Percentiles rank a stretch among this genome's conserved stretches.
These are phyloP conservation scores for Acridotheres tristis DNA, from an alignment of 2,797 vertebrate genomes.

Conservation along the genomic window DNA sequence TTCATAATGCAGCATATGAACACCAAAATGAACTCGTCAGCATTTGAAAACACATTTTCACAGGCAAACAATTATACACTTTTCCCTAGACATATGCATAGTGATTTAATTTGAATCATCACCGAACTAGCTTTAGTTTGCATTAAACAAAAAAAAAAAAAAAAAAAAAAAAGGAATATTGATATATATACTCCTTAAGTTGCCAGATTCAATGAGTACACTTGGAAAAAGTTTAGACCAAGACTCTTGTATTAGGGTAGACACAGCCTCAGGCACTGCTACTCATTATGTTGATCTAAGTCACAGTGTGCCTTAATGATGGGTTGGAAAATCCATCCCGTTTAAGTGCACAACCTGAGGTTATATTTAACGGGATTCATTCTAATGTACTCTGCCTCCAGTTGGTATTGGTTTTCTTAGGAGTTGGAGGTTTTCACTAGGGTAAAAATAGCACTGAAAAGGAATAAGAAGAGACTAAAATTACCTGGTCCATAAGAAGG, in stretches of 20 bases:
- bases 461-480: not conserved
- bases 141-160: not conserved
- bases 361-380: not conserved
- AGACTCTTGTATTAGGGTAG: not conserved
- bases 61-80: not conserved
- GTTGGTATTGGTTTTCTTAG: not conserved
- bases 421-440: not conserved
- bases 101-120: not conserved
- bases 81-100: not conserved
- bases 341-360: constrained; percentile 34
- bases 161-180: not conserved
- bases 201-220: not conserved
- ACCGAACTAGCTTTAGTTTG: not conserved
- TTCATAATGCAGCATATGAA: not conserved
- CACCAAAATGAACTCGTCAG: not conserved
- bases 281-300: constrained; percentile 55
- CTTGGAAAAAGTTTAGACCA: not conserved
- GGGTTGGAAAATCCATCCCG: not conserved
- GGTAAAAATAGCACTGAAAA: not conserved
- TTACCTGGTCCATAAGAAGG: not conserved
- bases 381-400: not conserved
- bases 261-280: constrained; percentile 1
- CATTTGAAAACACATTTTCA: not conserved
- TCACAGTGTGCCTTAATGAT: constrained; percentile 15
- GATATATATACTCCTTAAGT: not conserved